These are phyloP conservation scores for Caenorhabditis zanzibari DNA, from an alignment of 2,888 invertebrate genomes.

Conservation along the genomic window DNA sequence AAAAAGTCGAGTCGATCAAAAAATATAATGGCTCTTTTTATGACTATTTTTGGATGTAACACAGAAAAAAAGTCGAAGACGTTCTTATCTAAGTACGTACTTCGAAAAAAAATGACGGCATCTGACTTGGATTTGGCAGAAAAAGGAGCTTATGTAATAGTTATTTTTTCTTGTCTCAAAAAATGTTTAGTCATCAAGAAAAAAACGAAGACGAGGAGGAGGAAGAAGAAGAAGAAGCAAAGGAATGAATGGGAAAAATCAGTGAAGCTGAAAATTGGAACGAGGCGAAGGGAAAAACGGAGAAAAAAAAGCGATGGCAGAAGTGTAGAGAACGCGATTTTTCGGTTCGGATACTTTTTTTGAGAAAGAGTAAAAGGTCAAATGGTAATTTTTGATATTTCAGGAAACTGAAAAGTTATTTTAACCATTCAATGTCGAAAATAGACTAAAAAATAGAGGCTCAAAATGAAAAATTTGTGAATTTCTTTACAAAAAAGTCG, in stretches of 20 bases:
- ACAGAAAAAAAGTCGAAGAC: neutral
- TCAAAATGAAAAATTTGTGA: too few species aligned
- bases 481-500: too few species aligned
- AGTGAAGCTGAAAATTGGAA: constrained; percentile 43
- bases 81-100: constrained; percentile 6
- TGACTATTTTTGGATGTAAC: constrained; percentile 4
- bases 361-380: neutral
- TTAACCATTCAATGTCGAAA: too few species aligned
- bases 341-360: neutral
- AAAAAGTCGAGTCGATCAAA: neutral
- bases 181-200: constrained; percentile 22
- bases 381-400: neutral
- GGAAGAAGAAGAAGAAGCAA: neutral
- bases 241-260: constrained; percentile 39
- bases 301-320: constrained; percentile 3
- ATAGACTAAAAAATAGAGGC: too few species aligned
- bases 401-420: neutral
- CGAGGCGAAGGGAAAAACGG: constrained; percentile 16
- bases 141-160: constrained; percentile 4
- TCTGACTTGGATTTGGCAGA: neutral
- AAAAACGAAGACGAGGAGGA: neutral
- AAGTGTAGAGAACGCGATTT: constrained; percentile 27
- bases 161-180: constrained; percentile 5
- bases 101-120: constrained; percentile 5
- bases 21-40: constrained; percentile 8